These are phyloP conservation scores for Tolypeutes matacus DNA, from an alignment of 2,797 vertebrate genomes.

Conservation along the genomic window DNA sequence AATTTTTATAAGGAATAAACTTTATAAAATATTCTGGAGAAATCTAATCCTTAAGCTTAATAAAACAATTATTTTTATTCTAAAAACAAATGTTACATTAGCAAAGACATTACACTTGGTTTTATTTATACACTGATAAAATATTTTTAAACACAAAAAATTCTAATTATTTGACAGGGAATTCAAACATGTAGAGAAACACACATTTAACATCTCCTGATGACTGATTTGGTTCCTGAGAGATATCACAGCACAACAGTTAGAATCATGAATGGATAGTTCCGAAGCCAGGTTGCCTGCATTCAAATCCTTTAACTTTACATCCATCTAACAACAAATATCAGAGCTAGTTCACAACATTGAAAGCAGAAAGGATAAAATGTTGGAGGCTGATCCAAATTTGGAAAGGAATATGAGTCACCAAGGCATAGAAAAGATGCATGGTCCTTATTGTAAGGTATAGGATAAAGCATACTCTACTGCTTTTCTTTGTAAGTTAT, in stretches of 20 bases:
- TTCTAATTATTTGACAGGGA: constrained; percentile 24
- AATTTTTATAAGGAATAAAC: neutral
- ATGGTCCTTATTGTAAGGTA: too few species aligned
- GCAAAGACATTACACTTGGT: neutral
- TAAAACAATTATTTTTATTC: constrained; percentile 15
- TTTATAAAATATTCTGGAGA: constrained; percentile 39
- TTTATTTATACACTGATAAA: neutral
- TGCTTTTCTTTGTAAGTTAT: neutral
- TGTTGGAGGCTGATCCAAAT: too few species aligned
- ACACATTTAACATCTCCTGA: neutral
- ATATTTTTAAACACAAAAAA: neutral
- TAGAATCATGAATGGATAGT: neutral
- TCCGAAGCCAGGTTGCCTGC: neutral
- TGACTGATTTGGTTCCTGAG: neutral
- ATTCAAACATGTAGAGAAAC: constrained; percentile 8
- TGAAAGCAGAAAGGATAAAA: too few species aligned
- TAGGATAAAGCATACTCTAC: neutral
- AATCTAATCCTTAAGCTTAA: constrained; percentile 13
- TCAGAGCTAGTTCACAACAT: too few species aligned
- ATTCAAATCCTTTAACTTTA: neutral
- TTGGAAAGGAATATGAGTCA: too few species aligned
- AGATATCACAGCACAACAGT: neutral
- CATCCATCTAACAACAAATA: neutral
- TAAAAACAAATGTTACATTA: neutral
- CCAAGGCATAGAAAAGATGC: too few species aligned